Evolutionary conservation across 2,888 invertebrate species (phyloP), one percentile per base, ranked within the genome.

Genomic region (Quadriops clusia): DNA sequence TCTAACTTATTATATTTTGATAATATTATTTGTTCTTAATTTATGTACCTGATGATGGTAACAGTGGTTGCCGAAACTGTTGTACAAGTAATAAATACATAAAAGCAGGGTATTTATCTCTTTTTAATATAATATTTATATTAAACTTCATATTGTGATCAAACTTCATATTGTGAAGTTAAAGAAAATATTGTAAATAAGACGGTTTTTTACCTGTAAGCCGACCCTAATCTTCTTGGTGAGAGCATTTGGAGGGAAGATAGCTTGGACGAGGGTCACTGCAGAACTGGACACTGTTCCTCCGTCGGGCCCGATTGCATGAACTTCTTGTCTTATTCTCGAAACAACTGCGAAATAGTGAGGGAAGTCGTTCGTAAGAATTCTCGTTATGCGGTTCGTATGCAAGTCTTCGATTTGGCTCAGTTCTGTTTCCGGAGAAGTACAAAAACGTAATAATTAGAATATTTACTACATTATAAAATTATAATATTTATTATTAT

Each of bases 211-310:
- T 61, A 80, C 82, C 71, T 94, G 94, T 39, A 95, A 72, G 39
- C 94, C 94, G 48, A 98, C 95, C 66, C 90, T 84, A 64, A 98
- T 98, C 61, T 93, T 91, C 68, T 98, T 98, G n/a, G 95, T 98
- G 26, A 98, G 74, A 22, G 98, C 94, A 44, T 86, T 84, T 21
- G 89, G 78, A 11, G 97, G 97, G 72, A 98, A 97, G 43, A 74
- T 69, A 4, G 78, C 76, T 47, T 78, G 77, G 3, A 78, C 78
- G 62, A 90, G 81, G 3, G 93, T 89, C 32, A 97, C 93, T 40
- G 95, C 77, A 46, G 83, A 80, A 25, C 94, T 94, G 45, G 89
- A 87, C 35, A 98, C 83, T 48, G 94, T 90, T 30, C 97, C 97
- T 30, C 98, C 98, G 53, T 95, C 95, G 1, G 93, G 87, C 2